phyloP scores from a whole-genome alignment of 37 sponge, comb jelly and placozoan genomes.

The Chondrilla cf. caribensis region DNA sequence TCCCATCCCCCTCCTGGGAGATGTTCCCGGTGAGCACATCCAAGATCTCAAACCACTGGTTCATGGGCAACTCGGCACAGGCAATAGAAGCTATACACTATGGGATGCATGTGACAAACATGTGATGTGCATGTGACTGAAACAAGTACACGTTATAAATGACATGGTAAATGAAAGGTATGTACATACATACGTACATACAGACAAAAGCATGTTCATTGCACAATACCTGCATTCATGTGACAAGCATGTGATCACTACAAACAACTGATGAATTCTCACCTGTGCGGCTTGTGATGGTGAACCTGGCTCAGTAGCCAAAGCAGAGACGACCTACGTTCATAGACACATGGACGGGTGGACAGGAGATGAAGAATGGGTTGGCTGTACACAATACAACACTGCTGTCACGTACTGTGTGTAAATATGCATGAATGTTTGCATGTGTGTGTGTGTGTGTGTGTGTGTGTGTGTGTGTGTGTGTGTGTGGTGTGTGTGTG shows the following conservation, averaged over 20 bases:
- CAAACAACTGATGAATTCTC: neutral
- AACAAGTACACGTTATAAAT: neutral
- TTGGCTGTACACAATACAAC: too few species aligned
- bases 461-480: too few species aligned
- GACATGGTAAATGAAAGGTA: neutral
- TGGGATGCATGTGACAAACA: neutral
- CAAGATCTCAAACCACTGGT: conserved; percentile 84
- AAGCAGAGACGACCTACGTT: conserved; percentile 71
- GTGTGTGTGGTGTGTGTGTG: too few species aligned
- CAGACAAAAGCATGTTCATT: too few species aligned
- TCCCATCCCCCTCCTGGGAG: conserved; percentile 9
- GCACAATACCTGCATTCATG: too few species aligned
- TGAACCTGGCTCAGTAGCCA: conserved; percentile 85
- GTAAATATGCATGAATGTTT: too few species aligned
- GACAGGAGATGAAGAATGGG: too few species aligned
- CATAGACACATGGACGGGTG: too few species aligned
- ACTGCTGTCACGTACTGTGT: too few species aligned
- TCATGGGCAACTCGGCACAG: conserved; percentile 78
- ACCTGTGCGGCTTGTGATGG: conserved; percentile 84
- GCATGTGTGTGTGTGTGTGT: too few species aligned
- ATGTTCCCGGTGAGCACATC: conserved; percentile 46
- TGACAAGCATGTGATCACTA: too few species aligned
- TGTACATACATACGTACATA: too few species aligned
- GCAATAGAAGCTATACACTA: conserved; percentile 95
- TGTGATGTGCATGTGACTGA: neutral